Conservation (phyloP, 92 coral and sea anemone genomes). For the Palythoa grandiflora region DNA sequence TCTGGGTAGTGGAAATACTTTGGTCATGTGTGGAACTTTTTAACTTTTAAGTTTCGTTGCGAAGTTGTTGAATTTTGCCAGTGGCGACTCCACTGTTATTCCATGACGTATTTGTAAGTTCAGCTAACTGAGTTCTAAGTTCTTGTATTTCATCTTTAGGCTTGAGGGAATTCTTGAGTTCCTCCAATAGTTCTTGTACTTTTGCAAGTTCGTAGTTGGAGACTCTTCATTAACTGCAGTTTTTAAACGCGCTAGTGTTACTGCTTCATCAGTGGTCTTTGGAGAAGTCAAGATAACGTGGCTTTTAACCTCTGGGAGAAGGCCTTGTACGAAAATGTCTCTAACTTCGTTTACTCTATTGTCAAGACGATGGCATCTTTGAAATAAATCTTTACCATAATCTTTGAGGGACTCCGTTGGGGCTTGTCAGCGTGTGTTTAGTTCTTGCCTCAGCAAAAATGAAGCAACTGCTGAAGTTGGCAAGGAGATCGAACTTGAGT, state of each 20-base stretch:
- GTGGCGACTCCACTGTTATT: not conserved
- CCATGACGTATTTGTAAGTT: not conserved
- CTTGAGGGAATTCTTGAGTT: not conserved
- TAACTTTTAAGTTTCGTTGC: not conserved
- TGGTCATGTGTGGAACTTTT: not conserved
- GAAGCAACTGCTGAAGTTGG: too few relatives aligned
- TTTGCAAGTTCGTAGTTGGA: not conserved
- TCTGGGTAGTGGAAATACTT: too few relatives aligned
- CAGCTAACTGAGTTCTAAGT: not conserved
- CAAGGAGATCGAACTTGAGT: too few relatives aligned
- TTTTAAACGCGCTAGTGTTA: not conserved
- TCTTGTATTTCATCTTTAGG: not conserved
- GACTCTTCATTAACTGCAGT: not conserved
- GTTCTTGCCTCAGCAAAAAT: not conserved
- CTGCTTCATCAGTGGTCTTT: slow-evolving; percentile 9
- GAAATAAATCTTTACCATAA: too few relatives aligned
- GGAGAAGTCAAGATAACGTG: not conserved
- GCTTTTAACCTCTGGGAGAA: not conserved
- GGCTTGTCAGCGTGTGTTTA: not conserved
- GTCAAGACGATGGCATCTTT: too few relatives aligned
- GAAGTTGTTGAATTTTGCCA: not conserved
- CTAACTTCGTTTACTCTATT: too few relatives aligned
- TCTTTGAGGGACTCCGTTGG: too few relatives aligned
- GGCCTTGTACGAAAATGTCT: not conserved
- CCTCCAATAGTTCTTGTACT: not conserved